Evolutionary conservation across 35 echinoderm and acorn worm genomes (phyloP).

Genomic region (Lytechinus pictus): DNA sequence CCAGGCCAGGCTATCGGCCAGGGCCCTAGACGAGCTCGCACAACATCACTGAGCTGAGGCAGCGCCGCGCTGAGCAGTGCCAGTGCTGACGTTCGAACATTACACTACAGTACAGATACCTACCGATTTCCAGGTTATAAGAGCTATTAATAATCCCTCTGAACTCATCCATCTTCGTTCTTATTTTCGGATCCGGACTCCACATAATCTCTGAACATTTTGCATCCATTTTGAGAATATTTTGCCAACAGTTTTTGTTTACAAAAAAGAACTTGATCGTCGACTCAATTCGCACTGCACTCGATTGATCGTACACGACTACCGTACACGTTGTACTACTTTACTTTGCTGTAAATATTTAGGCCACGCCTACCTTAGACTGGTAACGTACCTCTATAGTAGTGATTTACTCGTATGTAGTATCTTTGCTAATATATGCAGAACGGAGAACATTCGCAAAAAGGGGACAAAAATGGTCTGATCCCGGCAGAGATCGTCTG

Average conservation of each 20-base stretch:
- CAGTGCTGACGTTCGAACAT: no score
- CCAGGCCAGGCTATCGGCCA: no score
- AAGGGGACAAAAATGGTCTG: no score
- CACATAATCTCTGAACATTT: slow-evolving; percentile 55
- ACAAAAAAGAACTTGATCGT: background rate
- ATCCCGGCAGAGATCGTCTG: no score
- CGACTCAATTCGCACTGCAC: background rate
- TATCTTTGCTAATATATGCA: no score
- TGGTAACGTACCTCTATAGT: background rate
- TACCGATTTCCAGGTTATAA: slow-evolving; percentile 68
- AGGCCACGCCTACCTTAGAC: background rate
- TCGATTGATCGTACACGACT: no score
- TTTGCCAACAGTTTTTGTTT: background rate
- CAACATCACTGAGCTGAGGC: background rate
- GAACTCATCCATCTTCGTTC: slow-evolving; percentile 72
- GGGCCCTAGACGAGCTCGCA: no score
- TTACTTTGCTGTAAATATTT: background rate
- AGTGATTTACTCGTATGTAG: no score
- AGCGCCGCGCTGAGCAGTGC: background rate
- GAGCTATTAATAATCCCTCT: slow-evolving; percentile 62
- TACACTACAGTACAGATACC: background rate
- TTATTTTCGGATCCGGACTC: slow-evolving; percentile 54
- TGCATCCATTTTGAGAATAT: background rate
- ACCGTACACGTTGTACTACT: background rate
- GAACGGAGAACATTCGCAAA: no score